phyloP scores from a whole-genome alignment of 2,888 invertebrate genomes.

The Cosmia trapezina region DNA sequence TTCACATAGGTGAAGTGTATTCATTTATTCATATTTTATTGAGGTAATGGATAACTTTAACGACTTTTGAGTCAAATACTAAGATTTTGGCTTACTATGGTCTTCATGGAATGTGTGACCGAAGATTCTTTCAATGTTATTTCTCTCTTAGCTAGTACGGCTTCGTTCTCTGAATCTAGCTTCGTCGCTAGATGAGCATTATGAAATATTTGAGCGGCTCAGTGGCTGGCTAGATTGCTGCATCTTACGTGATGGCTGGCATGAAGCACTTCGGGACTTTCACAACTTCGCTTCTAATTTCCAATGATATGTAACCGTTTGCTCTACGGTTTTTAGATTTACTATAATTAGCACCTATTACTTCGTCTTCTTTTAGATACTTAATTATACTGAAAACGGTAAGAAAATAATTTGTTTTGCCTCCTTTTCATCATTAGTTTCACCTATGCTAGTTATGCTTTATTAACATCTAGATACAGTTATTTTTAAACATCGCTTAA shows the following conservation, averaged over 20 bases:
- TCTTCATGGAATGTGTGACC: not conserved
- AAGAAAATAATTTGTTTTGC: not conserved
- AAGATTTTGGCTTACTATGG: not conserved
- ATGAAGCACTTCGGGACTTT: conserved; percentile 53
- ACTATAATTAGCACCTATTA: not conserved
- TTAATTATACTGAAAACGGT: not conserved
- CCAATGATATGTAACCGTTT: conserved; percentile 43
- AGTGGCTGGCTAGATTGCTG: conserved; percentile 27
- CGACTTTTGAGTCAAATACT: not conserved
- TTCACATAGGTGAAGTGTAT: conserved; percentile 22
- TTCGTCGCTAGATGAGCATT: conserved; percentile 14
- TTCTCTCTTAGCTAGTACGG: not conserved
- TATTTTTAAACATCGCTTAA: conserved; percentile 9
- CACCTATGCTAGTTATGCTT: not conserved
- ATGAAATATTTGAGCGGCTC: conserved; percentile 48
- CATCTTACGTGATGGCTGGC: conserved; percentile 54
- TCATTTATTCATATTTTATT: conserved; percentile 15
- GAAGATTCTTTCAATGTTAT: not conserved
- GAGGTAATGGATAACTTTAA: conserved; percentile 2
- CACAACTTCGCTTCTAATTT: conserved; percentile 47
- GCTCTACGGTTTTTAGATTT: conserved; percentile 18
- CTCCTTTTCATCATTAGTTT: not conserved
- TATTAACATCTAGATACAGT: not conserved
- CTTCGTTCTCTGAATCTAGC: conserved; percentile 4
- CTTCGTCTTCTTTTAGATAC: not conserved